Evolutionary conservation across 2,888 invertebrate genomes (phyloP), one percentile per base, ranked within the genome.

Genomic region (Latrodectus elegans): DNA sequence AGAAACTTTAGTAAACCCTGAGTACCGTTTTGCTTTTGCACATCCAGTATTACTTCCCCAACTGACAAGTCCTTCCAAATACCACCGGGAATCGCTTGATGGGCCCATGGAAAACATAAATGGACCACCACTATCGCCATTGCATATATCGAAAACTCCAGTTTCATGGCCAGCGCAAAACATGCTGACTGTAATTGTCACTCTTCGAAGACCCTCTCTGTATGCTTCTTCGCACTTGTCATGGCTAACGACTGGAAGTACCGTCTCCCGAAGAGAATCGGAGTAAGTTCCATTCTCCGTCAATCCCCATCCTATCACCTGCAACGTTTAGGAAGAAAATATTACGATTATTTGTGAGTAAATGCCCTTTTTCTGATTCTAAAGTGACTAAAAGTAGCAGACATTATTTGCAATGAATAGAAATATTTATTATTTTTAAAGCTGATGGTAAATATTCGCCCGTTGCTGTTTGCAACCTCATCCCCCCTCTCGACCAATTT

Each of bases 61-160:
- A 60, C 87, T 88, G 10, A 88, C 87, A 8, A 88, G 26, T 9
- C 87, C 87, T 64, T 88, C 87, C 38, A 88, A 26, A 53, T 83
- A 78, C 87, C 87, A 88, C 14, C 82, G 49, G 4, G 49, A 53
- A 14, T 73, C 78, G 8, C 68, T 64, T 1, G 81, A 15, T 2
- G 76, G 68, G 0, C 81, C 81, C 8, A 55, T 72, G 8, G 82
- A 60, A 49, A 88, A 88, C 67, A 88, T 74, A 14, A 78, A 70
- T 15, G 87, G 87, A 3, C 87, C 87, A 8, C 87, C 87, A 11
- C 87, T 88, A 74, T 88, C 87, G 0, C 87, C 87, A n/a, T 74
- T 78, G 52, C 87, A 88, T 8, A 78, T 78, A 26, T 88, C 87
- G 0, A 74, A 64, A 3, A 38, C 14, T 0, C 87, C 87, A 9